Evolutionary conservation across 2,113 vertebrate species (phyloP).

Genomic region (Coptodon bakossiorum): DNA sequence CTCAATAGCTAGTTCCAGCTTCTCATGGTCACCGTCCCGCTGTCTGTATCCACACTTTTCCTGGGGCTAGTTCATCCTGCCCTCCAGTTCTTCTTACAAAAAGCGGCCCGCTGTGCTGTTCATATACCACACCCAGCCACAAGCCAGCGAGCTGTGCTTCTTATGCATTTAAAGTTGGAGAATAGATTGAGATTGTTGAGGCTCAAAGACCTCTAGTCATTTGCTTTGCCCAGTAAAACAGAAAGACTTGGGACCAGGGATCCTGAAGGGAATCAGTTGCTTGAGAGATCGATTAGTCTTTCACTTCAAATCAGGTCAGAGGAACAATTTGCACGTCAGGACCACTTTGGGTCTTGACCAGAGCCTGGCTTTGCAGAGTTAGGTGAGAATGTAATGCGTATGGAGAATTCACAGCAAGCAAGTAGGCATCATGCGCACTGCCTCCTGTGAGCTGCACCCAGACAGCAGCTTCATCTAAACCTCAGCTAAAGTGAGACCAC

Average conservation of each 20-base stretch:
- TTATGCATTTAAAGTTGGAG: neutral
- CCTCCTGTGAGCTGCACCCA: neutral
- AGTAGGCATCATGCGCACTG: fast-evolving
- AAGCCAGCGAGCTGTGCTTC: neutral
- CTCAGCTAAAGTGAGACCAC: neutral
- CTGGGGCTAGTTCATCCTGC: neutral
- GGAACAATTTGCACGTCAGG: neutral
- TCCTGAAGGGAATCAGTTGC: neutral
- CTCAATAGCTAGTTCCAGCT: neutral
- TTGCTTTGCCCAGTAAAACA: neutral
- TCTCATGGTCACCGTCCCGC: neutral
- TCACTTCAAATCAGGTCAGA: neutral
- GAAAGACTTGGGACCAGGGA: neutral
- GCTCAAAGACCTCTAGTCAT: neutral
- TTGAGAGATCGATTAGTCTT: neutral
- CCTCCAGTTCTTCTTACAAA: neutral
- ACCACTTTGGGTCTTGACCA: neutral
- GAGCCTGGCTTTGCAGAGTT: neutral
- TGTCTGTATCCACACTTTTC: neutral
- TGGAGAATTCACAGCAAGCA: neutral
- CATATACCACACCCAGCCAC: neutral
- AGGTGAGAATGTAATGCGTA: fast-evolving
- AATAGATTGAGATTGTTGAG: neutral
- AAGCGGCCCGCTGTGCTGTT: neutral
- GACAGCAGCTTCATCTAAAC: neutral